Percentiles rank a stretch among this genome's conserved stretches.
Evolutionary conservation across 2,797 vertebrate genomes (phyloP).

Genomic region (Podarcis lilfordi): DNA sequence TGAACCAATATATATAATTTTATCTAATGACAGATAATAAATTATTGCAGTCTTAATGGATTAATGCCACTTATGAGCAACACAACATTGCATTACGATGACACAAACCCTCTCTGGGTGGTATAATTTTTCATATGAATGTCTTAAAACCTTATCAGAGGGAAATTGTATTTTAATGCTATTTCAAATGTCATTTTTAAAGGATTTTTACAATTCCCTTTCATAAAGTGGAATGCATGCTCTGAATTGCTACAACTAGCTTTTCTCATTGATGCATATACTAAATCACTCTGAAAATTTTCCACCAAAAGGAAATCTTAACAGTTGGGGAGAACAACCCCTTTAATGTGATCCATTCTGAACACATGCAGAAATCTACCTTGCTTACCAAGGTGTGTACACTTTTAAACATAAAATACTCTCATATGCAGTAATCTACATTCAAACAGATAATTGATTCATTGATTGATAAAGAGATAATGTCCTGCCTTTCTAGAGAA

Average conservation of each 20-base stretch:
- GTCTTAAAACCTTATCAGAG: conserved; percentile 78
- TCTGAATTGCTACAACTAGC: conserved; percentile 74
- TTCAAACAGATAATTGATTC: not conserved
- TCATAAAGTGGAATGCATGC: conserved; percentile 76
- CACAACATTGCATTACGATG: conserved; percentile 76
- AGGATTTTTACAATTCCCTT: conserved; percentile 79
- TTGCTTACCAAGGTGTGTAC: no score
- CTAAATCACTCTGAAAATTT: conserved; percentile 65
- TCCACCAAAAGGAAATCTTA: conserved; percentile 58
- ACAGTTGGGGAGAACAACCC: conserved; percentile 19
- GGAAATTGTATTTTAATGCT: conserved; percentile 80
- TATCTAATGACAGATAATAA: conserved; percentile 84
- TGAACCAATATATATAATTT: conserved; percentile 85
- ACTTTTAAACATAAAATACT: no score
- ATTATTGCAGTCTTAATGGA: conserved; percentile 83
- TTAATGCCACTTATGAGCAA: conserved; percentile 76
- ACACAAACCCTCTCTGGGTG: conserved; percentile 69
- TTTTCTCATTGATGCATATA: conserved; percentile 71
- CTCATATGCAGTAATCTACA: no score
- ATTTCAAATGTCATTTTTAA: conserved; percentile 79
- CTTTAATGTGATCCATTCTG: conserved; percentile 39
- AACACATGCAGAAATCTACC: conserved; percentile 2
- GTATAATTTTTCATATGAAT: conserved; percentile 78
- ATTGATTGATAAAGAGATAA: not conserved
- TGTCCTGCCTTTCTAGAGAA: not conserved